Base-by-base conservation (phyloP, 1,140 invertebrate genomes). In the Plodia interpunctella region DNA sequence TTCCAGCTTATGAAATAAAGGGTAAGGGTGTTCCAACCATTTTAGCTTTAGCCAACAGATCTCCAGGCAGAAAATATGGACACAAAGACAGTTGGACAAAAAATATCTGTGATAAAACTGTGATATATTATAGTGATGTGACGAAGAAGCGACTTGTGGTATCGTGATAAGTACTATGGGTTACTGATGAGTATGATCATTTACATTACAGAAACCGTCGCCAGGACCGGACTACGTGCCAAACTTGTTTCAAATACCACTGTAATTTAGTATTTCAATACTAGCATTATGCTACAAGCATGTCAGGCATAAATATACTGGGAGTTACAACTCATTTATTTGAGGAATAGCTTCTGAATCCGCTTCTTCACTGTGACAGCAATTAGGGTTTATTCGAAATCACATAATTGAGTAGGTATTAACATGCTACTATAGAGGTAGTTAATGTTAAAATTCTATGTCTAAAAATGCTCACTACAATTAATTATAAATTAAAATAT, bases 111-210 rank as follows among this genome's bases (percentile, higher is more conserved):
- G 77, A 77, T 79, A 69, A 68, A 66, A 76, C 76, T 83, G 80
- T 85, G 84, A 76, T 78, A 73, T 49, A 18, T 70, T 74, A 13
- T 66, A 74, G 74, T 81, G 74, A 56, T 65, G 75, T 79, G 71
- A 71, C 71, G 74, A 83, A 80, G 75, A 76, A 76, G 75, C 59
- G 72, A 32, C 30, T 6, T 2, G 79, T 75, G 74, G 66, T 57
- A 57, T 65, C 63, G 70, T 62, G 55, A 49, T 64, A 51, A 66
- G 5, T 28, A 49, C 20, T 63, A 69, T 65, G 61, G 32, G 55
- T 72, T 77, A 85, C 72, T 87, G 78, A 87, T 74, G 71, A 72
- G 51, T 84, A 55, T 87, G 84, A 87, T 80, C 65, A 82, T 87
- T 87, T 87, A 75, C 70, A 63, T 87, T 87, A 77, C 84, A 87